Base-by-base conservation (phyloP, 2,797 vertebrate genomes). In the Sciaenops ocellatus region DNA sequence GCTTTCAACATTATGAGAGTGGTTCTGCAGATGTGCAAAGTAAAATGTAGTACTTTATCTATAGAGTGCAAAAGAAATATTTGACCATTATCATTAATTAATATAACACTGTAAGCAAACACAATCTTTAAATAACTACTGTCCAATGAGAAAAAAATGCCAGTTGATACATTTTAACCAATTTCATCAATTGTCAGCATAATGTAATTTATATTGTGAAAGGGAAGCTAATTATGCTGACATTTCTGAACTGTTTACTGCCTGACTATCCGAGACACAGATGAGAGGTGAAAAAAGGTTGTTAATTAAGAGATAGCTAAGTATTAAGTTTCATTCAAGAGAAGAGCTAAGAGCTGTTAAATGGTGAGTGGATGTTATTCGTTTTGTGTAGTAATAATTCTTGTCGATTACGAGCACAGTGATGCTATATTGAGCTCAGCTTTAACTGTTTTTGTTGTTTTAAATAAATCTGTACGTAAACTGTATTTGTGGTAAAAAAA, bases 311-410 rank as follows among this genome's bases (percentile, higher is more conserved):
- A 84, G 72, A 76, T 44, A 63, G 71, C 61, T 57, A 69, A 78
- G 80, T 65, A 63, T 59, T 59, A 66, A 55, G 74, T 76, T 57
- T 70, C 63, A 60, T 70, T 68, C 28, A 65, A 56, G 63, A 80
- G 28, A 81, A 47, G 51, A 77, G 57, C 68, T 91, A 92, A 47
- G 28, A 42, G 50, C 34, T 65, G 38, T 78, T 67, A 47, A 70
- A 10, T n/a, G 42, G 38, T 75, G 59, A 69, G 24, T n/a, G 22
- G 26, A 62, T 26, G 6, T 65, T 64, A 60, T 76, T 52, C 3
- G 16, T 57, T 22, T 94, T 88, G 28, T 92, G 83, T 80, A 0
- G 79, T 95, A 93, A 95, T 92, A 91, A 93, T 95, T 94, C 91
- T 83, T 88, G 86, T 81, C 93, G 80, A 91, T n/a, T 48, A 90